These are phyloP conservation scores for Philypnodon macrostomus DNA, from an alignment of 2,797 vertebrate species.

Conservation along the genomic window DNA sequence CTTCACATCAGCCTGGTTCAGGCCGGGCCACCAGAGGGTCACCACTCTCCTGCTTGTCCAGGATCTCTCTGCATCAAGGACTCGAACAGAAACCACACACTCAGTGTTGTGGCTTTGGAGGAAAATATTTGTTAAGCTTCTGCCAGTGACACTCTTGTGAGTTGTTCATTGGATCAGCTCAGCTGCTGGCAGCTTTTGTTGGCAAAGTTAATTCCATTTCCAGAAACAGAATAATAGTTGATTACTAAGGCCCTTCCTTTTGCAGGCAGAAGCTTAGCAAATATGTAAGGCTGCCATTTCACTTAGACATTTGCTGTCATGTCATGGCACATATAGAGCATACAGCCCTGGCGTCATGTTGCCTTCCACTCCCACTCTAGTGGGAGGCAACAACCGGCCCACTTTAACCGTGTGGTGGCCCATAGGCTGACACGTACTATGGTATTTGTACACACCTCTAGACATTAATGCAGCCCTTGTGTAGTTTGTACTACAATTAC, in stretches of 20 bases:
- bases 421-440: slow-evolving; percentile 35
- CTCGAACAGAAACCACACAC: slow-evolving; percentile 74
- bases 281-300: slow-evolving; percentile 74
- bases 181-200: slow-evolving; percentile 41
- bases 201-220: slow-evolving; percentile 26
- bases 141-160: slow-evolving; percentile 49
- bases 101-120: slow-evolving; percentile 74
- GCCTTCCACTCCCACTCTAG: slow-evolving; percentile 68
- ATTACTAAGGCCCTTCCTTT: slow-evolving; percentile 21
- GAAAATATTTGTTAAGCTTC: slow-evolving; percentile 80
- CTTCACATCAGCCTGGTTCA: slow-evolving; percentile 64
- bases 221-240: neutral
- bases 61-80: slow-evolving; percentile 78
- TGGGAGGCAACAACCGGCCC: slow-evolving; percentile 67
- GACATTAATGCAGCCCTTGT: slow-evolving; percentile 51
- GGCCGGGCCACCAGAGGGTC: slow-evolving; percentile 65
- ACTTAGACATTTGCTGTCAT: slow-evolving; percentile 74
- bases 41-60: slow-evolving; percentile 77
- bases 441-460: slow-evolving; percentile 51
- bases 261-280: slow-evolving; percentile 79
- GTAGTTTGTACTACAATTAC: slow-evolving; percentile 74
- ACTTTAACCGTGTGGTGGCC: slow-evolving; percentile 48
- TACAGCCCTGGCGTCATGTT: slow-evolving; percentile 69
- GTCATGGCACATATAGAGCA: slow-evolving; percentile 66
- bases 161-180: slow-evolving; percentile 3